These are phyloP conservation scores for Pissodes strobi DNA, from an alignment of 1,140 invertebrate species.

Conservation along the genomic window DNA sequence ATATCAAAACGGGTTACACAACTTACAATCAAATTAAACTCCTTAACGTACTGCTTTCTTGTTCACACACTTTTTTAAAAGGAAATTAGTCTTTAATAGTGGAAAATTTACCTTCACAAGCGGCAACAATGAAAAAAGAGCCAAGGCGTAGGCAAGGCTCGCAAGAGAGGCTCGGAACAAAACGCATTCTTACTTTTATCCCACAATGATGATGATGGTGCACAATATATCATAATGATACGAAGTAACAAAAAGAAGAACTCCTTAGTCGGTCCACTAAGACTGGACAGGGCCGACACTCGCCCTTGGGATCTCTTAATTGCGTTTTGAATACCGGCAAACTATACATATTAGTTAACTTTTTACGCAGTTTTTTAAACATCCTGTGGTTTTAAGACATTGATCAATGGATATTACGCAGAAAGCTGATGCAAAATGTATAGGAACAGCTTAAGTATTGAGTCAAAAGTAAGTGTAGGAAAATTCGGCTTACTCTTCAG, in stretches of 20 bases:
- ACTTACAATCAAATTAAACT: constrained; percentile 14
- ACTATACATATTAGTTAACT: too few relatives aligned
- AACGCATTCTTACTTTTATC: constrained; percentile 20
- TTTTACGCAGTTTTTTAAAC: too few relatives aligned
- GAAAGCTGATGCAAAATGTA: too few relatives aligned
- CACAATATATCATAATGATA: constrained; percentile 10
- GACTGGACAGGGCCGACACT: not conserved
- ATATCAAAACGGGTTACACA: not conserved
- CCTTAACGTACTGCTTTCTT: not conserved
- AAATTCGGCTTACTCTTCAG: too few relatives aligned
- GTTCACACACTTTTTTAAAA: constrained; percentile 4
- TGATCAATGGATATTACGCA: too few relatives aligned
- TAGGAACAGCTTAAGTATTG: too few relatives aligned
- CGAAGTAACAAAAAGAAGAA: constrained; percentile 1
- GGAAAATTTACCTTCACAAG: constrained; percentile 5
- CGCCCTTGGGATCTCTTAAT: not conserved
- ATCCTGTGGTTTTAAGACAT: too few relatives aligned
- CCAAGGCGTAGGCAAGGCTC: not conserved
- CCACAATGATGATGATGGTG: constrained; percentile 20
- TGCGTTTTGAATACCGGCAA: not conserved
- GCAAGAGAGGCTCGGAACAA: not conserved
- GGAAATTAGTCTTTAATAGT: not conserved
- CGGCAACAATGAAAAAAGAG: constrained; percentile 8
- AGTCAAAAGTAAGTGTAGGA: too few relatives aligned
- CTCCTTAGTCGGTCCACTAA: not conserved